Base-by-base conservation (phyloP, 2,113 vertebrate genomes). In the Triplophysa rosa region DNA sequence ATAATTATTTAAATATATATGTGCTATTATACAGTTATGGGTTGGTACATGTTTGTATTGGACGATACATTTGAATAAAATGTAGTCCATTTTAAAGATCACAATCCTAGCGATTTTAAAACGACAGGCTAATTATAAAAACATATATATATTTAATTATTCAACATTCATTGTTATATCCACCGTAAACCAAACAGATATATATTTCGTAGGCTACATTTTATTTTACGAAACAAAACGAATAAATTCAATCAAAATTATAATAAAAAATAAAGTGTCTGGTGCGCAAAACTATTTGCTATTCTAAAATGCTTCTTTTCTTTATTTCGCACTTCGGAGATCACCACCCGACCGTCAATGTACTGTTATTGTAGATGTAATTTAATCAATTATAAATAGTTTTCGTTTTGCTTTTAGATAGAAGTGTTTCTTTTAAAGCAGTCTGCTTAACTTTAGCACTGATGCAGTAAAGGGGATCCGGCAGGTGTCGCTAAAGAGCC, bases 401-500 rank as follows among this genome's bases (percentile, higher is more conserved):
- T 7, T 14, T 14, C n/a, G 11, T 17, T 2, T 29, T 1, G 10
- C 33, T 21, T 69, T 68, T 45, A 0, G 12, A 47, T n/a, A 54
- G 19, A 11, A 56, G 49, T 37, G 68, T 37, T 71, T 37, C 11
- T 58, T 62, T 37, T 26, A 64, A 80, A 47, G 3, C 42, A 24
- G 66, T 21, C n/a, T 65, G 45, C 47, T 64, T 21, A 70, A 49
- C 23, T 42, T 12, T 52, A 61, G 42, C 12, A 33, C 14, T 21
- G 63, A 58, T 65, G 7, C n/a, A 40, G 47, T 40, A 29, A 56
- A 40, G 49, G 19, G 37, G 17, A n/a, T 67, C 94, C 96, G 95
- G 95, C 90, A 97, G 96, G 93, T 96, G 96, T 95, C 97, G 95
- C 94, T 95, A 93, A 90, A 96, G 93, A 90, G 95, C 95, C 88